Conservation (phyloP, 2,888 invertebrate genomes). For the Glaucopsyche alexis region DNA sequence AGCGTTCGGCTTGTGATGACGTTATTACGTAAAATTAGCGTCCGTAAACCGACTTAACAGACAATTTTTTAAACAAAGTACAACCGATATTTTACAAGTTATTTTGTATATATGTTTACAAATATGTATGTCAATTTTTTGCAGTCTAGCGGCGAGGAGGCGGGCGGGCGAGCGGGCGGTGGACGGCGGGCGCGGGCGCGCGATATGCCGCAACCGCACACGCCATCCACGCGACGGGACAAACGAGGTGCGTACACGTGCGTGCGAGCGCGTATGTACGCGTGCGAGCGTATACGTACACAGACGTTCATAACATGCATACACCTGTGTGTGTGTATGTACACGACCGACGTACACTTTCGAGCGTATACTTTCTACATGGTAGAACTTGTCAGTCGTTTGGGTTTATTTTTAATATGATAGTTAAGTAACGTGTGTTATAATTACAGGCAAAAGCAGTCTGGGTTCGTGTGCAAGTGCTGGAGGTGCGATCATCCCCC, state of each 20-base stretch:
- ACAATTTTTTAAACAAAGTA: too few species aligned
- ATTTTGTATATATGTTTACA: background rate
- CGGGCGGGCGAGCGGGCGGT: conserved; percentile 64
- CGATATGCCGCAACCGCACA: conserved; percentile 80
- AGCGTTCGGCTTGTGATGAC: too few species aligned
- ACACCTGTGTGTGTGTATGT: too few species aligned
- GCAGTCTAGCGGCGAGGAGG: conserved; percentile 63
- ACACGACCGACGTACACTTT: too few species aligned
- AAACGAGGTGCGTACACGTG: conserved; percentile 60
- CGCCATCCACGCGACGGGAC: conserved; percentile 70
- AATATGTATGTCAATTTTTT: conserved; percentile 10
- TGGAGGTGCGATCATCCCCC: conserved; percentile 68
- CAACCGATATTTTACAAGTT: background rate
- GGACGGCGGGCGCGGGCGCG: conserved; percentile 83
- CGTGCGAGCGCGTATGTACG: background rate
- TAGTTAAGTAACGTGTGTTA: background rate
- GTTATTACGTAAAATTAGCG: too few species aligned
- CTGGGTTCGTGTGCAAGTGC: conserved; percentile 85
- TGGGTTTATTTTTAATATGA: too few species aligned
- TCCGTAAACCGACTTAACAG: too few species aligned
- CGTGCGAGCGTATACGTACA: background rate
- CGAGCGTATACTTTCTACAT: too few species aligned
- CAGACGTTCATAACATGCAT: too few species aligned
- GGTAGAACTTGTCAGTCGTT: background rate
- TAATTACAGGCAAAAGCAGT: conserved; percentile 72